Conservation (phyloP, 2,888 invertebrate species). For the Lasioglossum zephyrum region DNA sequence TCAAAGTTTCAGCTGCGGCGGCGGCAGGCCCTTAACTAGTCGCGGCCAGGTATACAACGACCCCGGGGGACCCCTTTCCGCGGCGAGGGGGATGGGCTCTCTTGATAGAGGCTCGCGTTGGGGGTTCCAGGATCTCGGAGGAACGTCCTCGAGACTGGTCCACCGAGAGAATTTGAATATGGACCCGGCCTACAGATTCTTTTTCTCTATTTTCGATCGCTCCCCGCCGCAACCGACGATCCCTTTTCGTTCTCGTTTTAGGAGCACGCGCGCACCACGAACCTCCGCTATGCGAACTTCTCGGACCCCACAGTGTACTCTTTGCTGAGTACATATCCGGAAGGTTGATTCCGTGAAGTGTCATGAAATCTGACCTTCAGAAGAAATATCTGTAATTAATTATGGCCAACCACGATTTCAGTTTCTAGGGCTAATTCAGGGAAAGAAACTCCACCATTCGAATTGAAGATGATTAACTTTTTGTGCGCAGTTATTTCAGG, state of each 20-base stretch:
- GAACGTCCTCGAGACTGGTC: slow-evolving; percentile 43
- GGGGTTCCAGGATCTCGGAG: slow-evolving; percentile 65
- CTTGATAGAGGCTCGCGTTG: slow-evolving; percentile 64
- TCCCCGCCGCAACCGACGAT: neutral
- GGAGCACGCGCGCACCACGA: neutral
- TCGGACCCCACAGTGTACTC: neutral
- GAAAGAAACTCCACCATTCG: neutral
- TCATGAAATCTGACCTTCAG: neutral
- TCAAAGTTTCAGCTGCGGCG: slow-evolving; percentile 75
- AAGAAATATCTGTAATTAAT: neutral
- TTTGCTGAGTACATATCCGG: too few relatives aligned
- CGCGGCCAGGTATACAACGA: slow-evolving; percentile 74
- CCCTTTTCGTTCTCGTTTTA: neutral
- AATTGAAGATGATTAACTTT: neutral
- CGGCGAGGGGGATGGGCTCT: slow-evolving; percentile 30
- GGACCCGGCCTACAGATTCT: slow-evolving; percentile 14
- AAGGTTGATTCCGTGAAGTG: too few relatives aligned
- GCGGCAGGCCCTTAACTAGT: slow-evolving; percentile 75
- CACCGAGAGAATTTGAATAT: slow-evolving; percentile 53
- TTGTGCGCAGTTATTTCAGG: neutral
- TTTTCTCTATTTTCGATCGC: slow-evolving; percentile 4
- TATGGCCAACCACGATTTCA: neutral
- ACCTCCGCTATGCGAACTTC: neutral
- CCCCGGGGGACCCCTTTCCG: slow-evolving; percentile 53
- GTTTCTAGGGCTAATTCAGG: neutral